Evolutionary conservation across 2,797 vertebrate species (phyloP).

Genomic region (Acestrorhynchus altus): DNA sequence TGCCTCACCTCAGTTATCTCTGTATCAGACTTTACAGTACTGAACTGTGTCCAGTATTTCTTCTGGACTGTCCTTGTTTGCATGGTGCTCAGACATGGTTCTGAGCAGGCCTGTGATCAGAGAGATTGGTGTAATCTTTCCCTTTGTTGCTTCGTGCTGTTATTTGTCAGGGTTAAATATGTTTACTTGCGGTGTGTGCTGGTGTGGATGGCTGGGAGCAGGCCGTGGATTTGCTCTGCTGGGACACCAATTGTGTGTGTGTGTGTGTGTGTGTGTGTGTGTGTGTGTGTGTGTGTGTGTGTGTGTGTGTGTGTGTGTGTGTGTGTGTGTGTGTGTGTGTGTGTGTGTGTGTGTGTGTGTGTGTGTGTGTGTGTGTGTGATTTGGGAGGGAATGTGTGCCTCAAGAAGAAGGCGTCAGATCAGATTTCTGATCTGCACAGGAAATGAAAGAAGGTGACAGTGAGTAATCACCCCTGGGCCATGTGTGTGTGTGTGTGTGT

Average conservation of each 20-base stretch:
- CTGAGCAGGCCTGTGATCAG: conserved; percentile 8
- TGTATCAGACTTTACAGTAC: too few relatives aligned
- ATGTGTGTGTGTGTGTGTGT: conserved; percentile 19
- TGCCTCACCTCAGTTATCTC: conserved; percentile 45
- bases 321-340: conserved; percentile 69
- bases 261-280: conserved; percentile 67
- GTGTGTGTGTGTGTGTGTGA: conserved; percentile 57
- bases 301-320: conserved; percentile 57
- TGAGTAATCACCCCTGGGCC: conserved; percentile 69
- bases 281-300: conserved; percentile 59
- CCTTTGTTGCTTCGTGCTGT: conserved; percentile 44
- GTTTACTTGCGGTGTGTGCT: conserved; percentile 9
- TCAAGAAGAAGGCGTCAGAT: conserved; percentile 63
- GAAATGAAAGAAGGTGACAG: conserved; percentile 76
- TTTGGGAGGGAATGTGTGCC: conserved; percentile 69
- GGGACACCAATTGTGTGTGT: conserved; percentile 29
- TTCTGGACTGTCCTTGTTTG: conserved; percentile 15
- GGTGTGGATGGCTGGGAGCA: background rate
- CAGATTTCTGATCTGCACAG: conserved; percentile 65
- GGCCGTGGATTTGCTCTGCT: background rate
- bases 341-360: conserved; percentile 59
- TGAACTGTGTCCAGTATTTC: conserved; percentile 7
- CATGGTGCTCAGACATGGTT: conserved; percentile 22
- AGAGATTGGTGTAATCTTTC: conserved; percentile 50
- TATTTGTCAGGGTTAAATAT: conserved; percentile 41